Conservation (phyloP, 2,888 invertebrate genomes). For the Escarpia spicata region DNA sequence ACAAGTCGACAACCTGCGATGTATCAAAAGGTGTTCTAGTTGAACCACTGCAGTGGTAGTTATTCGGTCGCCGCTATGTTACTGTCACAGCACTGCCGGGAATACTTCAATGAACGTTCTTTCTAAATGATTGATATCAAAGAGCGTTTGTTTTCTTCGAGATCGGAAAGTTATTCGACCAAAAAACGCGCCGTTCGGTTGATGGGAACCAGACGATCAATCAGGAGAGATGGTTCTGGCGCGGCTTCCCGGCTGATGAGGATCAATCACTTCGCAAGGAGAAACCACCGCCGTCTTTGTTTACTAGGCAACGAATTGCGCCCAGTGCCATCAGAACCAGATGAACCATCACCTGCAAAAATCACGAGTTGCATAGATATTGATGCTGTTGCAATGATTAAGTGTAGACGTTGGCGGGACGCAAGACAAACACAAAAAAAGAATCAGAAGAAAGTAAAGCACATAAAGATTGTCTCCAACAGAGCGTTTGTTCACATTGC, state of each 20-base stretch:
- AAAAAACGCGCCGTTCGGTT: not conserved
- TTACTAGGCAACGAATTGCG: not conserved
- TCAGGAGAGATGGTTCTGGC: not conserved
- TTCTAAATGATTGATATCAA: constrained; percentile 10
- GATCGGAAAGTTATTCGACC: not conserved
- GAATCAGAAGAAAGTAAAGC: not conserved
- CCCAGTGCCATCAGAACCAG: not conserved
- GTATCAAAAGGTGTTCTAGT: not conserved
- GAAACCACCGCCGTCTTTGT: not conserved
- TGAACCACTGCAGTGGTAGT: not conserved
- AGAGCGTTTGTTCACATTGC: not conserved
- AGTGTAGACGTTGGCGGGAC: not conserved
- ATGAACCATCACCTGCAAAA: not conserved
- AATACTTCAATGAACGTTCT: not conserved
- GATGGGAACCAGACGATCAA: not conserved
- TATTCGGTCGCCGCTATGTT: not conserved
- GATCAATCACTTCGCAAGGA: not conserved
- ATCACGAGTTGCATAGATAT: not conserved
- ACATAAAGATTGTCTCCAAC: not conserved
- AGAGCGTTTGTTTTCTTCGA: constrained; percentile 9
- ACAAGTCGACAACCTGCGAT: not conserved
- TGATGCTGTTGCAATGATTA: not conserved
- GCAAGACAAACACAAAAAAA: not conserved
- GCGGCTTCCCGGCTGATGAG: not conserved
- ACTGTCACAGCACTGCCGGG: not conserved